Conservation (phyloP, 1,140 invertebrate genomes). For the Lasioglossum albipes region DNA sequence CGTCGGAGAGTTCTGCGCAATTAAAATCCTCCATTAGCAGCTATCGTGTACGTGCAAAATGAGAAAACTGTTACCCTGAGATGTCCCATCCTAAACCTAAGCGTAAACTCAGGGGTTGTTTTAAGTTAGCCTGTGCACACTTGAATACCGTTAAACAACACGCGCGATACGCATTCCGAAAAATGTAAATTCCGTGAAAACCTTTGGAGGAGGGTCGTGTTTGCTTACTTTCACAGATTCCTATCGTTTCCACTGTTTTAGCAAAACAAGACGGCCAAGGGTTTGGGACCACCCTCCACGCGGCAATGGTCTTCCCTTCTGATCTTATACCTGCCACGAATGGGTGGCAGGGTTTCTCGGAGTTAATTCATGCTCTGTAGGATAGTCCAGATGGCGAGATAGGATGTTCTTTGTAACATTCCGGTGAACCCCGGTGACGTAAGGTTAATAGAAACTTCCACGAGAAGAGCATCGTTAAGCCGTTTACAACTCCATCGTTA, state of each 20-base stretch:
- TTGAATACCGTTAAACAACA: too few species aligned
- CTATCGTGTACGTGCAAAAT: too few species aligned
- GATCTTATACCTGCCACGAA: constrained; percentile 44
- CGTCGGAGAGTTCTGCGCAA: too few species aligned
- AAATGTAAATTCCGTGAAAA: background rate
- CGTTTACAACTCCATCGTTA: constrained; percentile 41
- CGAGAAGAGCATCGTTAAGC: constrained; percentile 40
- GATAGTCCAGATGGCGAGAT: constrained; percentile 56
- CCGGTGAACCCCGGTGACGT: constrained; percentile 49
- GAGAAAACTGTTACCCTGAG: too few species aligned
- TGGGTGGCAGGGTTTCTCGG: constrained; percentile 36
- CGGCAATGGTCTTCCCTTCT: background rate
- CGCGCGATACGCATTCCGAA: background rate
- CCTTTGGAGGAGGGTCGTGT: background rate
- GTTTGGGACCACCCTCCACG: constrained; percentile 2
- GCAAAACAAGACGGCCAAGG: background rate
- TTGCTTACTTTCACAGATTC: background rate
- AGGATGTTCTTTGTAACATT: constrained; percentile 51
- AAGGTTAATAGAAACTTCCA: constrained; percentile 58
- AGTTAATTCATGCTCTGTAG: constrained; percentile 46
- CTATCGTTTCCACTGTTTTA: constrained; percentile 2
- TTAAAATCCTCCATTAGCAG: too few species aligned
- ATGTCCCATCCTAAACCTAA: too few species aligned
- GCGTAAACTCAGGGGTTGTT: too few species aligned
- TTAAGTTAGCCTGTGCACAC: too few species aligned